Base-by-base conservation (phyloP, 2,888 invertebrate genomes). In the Pyrochroa serraticornis region DNA sequence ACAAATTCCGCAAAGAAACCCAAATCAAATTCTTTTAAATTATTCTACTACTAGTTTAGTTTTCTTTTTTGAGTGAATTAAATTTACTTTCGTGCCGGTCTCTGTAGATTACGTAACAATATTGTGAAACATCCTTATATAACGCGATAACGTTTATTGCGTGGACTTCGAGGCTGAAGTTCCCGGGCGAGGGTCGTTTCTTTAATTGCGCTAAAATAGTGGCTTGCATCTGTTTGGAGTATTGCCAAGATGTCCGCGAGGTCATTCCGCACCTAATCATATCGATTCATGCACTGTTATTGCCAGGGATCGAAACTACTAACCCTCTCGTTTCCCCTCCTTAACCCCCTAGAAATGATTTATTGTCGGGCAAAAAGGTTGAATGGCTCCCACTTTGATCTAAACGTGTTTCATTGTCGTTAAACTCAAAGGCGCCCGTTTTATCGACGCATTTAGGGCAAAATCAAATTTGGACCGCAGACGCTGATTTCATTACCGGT, bases 391-490 rank as follows among this genome's bases (percentile, higher is more conserved):
- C 37, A 14, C 37, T 37, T 30, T 22, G 13, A 37, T 47, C 47
- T 47, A 37, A 49, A 41, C 33, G n/a, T 13, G 12, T 31, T 46
- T 53, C 46, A 36, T 46, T 36, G 13, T 38, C 22, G 8, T 9
- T 22, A 33, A 36, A 35, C 33, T 49, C 14, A 50, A 34, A 48
- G 44, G 22, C 34, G n/a, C 22, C 43, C 42, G 36, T 39, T 48
- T 43, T 7, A 45, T 33, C 43, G 55, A 10, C 14, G n/a, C n/a
- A 39, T 13, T 39, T 14, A 13, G 36, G 33, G 12, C 10, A 12
- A 42, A 55, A 55, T 55, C 42, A 32, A 55, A 48, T 55, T 55
- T 54, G 54, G 39, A 54, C 54, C 55, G 32, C 55, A 43, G 33
- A 44, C 33, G 47, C 22, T 43, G 43, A 55, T 49, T 43, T 48